phyloP scores from a whole-genome alignment of 2,113 vertebrate genomes.

The Fregetta grallaria region DNA sequence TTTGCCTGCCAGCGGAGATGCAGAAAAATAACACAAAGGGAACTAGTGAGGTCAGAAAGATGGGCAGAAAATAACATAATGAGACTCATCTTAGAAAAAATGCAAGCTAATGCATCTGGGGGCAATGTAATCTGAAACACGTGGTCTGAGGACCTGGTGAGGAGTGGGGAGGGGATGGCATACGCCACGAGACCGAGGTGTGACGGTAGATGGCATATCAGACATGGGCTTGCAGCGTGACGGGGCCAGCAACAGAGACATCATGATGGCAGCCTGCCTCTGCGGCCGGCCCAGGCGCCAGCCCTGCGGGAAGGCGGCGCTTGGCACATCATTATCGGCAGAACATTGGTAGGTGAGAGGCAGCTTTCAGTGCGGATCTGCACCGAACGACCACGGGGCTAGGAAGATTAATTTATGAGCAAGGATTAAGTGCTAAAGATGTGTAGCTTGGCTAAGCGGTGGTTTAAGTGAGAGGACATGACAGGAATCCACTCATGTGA shows the following conservation, averaged over 20 bases:
- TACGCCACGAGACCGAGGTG: rapidly evolving
- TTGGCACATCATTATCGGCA: neutral
- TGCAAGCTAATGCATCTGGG: neutral
- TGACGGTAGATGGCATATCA: neutral
- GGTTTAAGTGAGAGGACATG: neutral
- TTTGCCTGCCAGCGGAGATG: neutral
- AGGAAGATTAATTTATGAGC: slow-evolving; percentile 25
- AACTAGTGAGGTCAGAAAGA: neutral
- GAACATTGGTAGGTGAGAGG: neutral
- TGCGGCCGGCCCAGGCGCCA: neutral
- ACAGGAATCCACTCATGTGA: neutral
- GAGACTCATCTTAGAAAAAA: neutral
- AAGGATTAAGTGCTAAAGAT: slow-evolving; percentile 53
- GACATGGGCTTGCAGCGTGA: neutral
- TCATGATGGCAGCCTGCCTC: neutral
- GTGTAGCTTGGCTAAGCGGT: neutral
- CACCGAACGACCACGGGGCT: neutral
- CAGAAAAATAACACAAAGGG: neutral
- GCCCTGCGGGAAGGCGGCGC: neutral
- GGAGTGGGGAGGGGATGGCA: rapidly evolving
- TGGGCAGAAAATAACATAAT: neutral
- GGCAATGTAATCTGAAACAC: neutral
- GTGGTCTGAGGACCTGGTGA: neutral
- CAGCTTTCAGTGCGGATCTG: neutral
- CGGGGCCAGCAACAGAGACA: neutral